phyloP scores from a whole-genome alignment of 2,888 invertebrate genomes.

The Ectropis crepuscularia region DNA sequence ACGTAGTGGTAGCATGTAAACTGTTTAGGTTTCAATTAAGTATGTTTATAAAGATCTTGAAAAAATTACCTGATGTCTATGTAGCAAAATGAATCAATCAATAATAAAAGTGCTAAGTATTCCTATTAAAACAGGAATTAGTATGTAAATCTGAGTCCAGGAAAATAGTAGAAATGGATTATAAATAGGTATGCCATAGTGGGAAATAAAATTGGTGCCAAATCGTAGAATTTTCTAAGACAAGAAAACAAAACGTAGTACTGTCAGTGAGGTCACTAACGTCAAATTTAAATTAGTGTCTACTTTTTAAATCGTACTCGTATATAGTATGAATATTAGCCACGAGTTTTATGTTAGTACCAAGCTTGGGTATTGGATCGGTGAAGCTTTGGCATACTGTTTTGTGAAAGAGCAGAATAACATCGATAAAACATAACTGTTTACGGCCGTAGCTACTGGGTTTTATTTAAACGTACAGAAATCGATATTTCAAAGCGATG shows the following conservation, averaged over 20 bases:
- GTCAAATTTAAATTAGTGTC: not conserved
- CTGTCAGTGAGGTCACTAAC: conserved; percentile 1
- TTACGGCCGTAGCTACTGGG: no score
- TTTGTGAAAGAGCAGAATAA: no score
- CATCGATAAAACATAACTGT: no score
- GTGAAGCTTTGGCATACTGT: no score
- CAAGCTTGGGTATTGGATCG: no score
- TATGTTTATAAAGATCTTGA: no score
- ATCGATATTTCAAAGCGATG: no score
- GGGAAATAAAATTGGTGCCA: conserved; percentile 59
- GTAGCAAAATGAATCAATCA: conserved; percentile 3
- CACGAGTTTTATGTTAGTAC: no score
- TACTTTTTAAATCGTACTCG: conserved; percentile 1
- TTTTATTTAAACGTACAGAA: no score
- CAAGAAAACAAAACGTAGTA: conserved; percentile 2
- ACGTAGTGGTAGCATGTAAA: no score
- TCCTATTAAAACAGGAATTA: conserved; percentile 24
- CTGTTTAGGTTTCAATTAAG: no score
- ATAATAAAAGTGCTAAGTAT: conserved; percentile 21
- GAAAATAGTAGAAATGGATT: conserved; percentile 27
- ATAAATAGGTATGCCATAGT: conserved; percentile 58
- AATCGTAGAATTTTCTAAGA: conserved; percentile 43
- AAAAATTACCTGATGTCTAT: no score
- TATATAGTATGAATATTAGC: not conserved
- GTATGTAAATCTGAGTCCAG: conserved; percentile 25